Conservation (phyloP, 2,888 invertebrate species). For the Drosophila anomalata region DNA sequence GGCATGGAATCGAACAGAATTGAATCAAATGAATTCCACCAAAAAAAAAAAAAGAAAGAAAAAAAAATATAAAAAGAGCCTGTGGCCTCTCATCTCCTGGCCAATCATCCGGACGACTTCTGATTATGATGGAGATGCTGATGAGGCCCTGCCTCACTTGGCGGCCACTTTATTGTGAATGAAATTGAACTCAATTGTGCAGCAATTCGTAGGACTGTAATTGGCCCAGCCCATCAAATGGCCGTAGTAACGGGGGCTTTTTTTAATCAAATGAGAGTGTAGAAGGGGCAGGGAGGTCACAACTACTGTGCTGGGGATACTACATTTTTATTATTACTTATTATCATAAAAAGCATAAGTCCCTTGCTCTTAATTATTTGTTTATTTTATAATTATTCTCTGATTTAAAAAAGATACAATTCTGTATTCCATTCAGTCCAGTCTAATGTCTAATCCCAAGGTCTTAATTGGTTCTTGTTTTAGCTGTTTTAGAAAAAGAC, state of each 20-base stretch:
- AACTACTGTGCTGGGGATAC: too few relatives aligned
- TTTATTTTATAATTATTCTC: too few relatives aligned
- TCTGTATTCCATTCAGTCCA: too few relatives aligned
- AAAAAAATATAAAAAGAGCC: conserved; percentile 11
- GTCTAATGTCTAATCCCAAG: too few relatives aligned
- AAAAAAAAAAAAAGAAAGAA: too few relatives aligned
- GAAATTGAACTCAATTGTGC: conserved; percentile 64
- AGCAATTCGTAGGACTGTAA: conserved; percentile 56
- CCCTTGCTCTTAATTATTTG: too few relatives aligned
- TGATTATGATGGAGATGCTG: conserved; percentile 51
- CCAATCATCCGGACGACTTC: conserved; percentile 45
- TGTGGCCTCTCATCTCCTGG: conserved; percentile 5
- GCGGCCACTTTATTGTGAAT: conserved; percentile 56
- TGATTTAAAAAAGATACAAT: too few relatives aligned
- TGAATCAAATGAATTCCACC: conserved; percentile 36
- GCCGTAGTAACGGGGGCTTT: background rate
- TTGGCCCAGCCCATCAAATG: conserved; percentile 66
- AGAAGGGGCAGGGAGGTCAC: background rate
- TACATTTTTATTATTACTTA: too few relatives aligned
- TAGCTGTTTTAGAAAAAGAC: too few relatives aligned
- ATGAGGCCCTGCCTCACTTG: conserved; percentile 28
- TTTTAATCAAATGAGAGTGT: background rate
- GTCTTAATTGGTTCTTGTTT: too few relatives aligned
- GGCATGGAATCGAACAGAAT: conserved; percentile 35
- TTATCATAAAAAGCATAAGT: too few relatives aligned